A percentile compares a stretch with the other conserved stretches of the same genome.
Conservation (phyloP, 2,113 vertebrate species). For the Rutilus rutilus region DNA sequence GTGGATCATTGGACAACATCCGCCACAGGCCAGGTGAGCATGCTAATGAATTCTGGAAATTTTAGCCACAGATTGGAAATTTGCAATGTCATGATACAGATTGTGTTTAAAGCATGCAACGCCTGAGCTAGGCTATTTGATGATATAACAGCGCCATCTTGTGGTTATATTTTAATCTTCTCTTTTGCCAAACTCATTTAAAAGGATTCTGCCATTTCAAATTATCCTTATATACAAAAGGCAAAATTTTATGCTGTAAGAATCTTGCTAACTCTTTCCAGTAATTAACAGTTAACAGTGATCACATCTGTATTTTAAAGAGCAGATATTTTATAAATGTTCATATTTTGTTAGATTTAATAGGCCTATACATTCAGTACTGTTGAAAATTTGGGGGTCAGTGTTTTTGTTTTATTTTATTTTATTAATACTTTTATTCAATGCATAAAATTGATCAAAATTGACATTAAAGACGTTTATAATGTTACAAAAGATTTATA, state of each 20-base stretch:
- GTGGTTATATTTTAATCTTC: constrained; percentile 46
- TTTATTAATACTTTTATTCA: neutral
- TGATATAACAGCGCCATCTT: constrained; percentile 62
- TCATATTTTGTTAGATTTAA: neutral
- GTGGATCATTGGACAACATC: constrained; percentile 96
- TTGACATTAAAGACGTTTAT: neutral
- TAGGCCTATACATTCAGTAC: neutral
- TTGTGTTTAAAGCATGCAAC: neutral
- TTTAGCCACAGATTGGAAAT: neutral
- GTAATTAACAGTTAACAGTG: neutral
- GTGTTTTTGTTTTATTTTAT: neutral
- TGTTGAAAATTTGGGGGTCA: neutral
- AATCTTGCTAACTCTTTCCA: neutral
- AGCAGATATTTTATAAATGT: neutral
- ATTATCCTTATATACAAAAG: neutral
- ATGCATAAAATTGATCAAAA: neutral
- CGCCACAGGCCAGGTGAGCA: constrained; percentile 93
- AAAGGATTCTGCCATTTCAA: neutral
- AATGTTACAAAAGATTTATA: neutral
- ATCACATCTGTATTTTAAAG: neutral
- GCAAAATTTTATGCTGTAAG: neutral
- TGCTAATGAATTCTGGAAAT: neutral
- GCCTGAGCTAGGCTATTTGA: neutral
- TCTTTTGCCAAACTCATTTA: neutral
- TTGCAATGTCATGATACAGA: constrained; percentile 19